Evolutionary conservation across 2,797 vertebrate species (phyloP).

Genomic region (Choloepus didactylus): DNA sequence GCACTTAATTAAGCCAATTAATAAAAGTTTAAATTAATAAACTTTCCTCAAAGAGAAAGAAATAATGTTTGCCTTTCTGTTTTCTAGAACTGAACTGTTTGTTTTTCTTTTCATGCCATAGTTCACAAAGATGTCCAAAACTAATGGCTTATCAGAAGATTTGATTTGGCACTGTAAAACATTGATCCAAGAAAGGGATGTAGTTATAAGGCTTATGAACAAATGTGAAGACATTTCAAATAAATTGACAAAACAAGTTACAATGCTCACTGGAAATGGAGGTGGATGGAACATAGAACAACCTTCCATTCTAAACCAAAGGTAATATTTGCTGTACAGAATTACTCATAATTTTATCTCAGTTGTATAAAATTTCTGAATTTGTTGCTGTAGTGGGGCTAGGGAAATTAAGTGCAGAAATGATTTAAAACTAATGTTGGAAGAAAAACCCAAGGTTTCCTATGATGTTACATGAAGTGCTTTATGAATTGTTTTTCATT

Average conservation of each 20-base stretch:
- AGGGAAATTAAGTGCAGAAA: constrained; percentile 45
- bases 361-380: constrained; percentile 14
- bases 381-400: constrained; percentile 18
- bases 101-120: constrained; percentile 80
- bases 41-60: constrained; percentile 19
- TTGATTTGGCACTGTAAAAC: constrained; percentile 93
- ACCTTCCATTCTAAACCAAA: constrained; percentile 92
- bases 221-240: constrained; percentile 96
- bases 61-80: not conserved
- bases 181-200: constrained; percentile 94
- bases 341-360: constrained; percentile 38
- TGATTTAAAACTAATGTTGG: constrained; percentile 3
- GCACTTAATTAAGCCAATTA: not conserved
- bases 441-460: not conserved
- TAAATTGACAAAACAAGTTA: constrained; percentile 94
- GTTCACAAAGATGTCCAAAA: constrained; percentile 90
- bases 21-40: constrained; percentile 39
- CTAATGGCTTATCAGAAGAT: constrained; percentile 92
- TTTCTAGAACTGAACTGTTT: constrained; percentile 36
- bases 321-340: constrained; percentile 86
- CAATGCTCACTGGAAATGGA: constrained; percentile 90
- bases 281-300: constrained; percentile 90
- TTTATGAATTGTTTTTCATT: not conserved
- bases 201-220: constrained; percentile 95
- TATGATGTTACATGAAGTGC: not conserved